Conservation (phyloP, 1,140 invertebrate species). For the Zaprionus camerounensis region DNA sequence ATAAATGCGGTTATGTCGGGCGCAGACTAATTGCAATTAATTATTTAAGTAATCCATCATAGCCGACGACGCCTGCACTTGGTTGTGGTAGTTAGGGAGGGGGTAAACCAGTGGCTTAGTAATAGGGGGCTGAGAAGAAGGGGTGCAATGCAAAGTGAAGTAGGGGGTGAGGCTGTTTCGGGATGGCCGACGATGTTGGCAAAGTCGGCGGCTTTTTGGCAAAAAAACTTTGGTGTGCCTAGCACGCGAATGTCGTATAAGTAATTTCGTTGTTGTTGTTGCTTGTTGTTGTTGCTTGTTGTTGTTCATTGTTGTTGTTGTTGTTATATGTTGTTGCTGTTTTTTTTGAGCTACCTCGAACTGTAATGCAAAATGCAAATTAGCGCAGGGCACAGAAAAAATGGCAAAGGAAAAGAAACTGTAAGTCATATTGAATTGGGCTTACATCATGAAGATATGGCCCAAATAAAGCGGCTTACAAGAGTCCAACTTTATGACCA, state of each 20-base stretch:
- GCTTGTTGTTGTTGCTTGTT: constrained; percentile 8
- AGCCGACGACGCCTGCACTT: constrained; percentile 44
- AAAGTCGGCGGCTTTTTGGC: constrained; percentile 58
- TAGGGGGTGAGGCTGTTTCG: constrained; percentile 2
- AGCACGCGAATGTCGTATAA: constrained; percentile 80
- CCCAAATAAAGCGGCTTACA: constrained; percentile 20
- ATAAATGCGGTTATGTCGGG: constrained; percentile 50
- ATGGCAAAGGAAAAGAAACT: constrained; percentile 37
- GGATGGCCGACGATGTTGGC: constrained; percentile 25
- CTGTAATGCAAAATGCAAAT: constrained; percentile 75
- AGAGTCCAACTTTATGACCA: constrained; percentile 3
- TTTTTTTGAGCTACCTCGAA: constrained; percentile 13
- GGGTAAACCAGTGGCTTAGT: too few relatives aligned
- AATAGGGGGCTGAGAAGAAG: too few relatives aligned
- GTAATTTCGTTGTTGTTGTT: constrained; percentile 41
- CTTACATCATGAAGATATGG: constrained; percentile 54
- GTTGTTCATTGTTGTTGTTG: constrained; percentile 25
- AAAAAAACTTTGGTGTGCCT: constrained; percentile 53
- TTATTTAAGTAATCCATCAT: constrained; percentile 78
- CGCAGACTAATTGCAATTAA: constrained; percentile 74
- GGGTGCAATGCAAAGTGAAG: neutral
- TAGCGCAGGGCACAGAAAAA: constrained; percentile 38
- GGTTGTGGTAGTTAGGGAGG: neutral
- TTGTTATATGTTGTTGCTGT: neutral
- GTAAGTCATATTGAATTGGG: constrained; percentile 49